Evolutionary conservation across 1,140 invertebrate species (phyloP), one percentile per base, ranked within the genome.

Genomic region (Drosophila nigrodunni): DNA sequence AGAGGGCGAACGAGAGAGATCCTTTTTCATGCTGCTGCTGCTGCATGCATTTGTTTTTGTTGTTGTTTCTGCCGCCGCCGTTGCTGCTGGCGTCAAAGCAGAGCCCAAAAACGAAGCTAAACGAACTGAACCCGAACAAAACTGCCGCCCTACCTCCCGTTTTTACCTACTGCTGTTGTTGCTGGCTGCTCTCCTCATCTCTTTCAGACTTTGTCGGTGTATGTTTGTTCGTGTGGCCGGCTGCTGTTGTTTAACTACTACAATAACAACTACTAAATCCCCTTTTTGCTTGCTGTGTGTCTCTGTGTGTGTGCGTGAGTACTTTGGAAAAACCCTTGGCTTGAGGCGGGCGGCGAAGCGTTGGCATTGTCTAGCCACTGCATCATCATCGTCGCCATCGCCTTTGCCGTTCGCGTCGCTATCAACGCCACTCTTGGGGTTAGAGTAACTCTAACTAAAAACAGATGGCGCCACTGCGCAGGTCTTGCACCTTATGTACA

Each of bases 1-100:
- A 61, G 67, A 62, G 52, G 64, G 65, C 70, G 74, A 72, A 46
- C 71, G 80, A 83, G 85, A 88, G 85, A 88, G 85, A 88, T 88
- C 85, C 85, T 88, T 88, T 88, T 81, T 75, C 78, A 66, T 71
- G 66, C 57, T 69, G 66, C 46, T 47, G 25, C 46, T 34, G 39
- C 50, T 34, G 58, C 13, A 9, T 25, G 37, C 39, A 41, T 25
- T 43, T 30, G 25, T 88, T 88, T 88, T 81, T 75, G 71, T 62
- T 71, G 66, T 37, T 47, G 30, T 37, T 44, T 25, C 39, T 34
- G 58, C 13, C 39, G 50, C 21, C 35, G 54, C 41, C 35, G 54
- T 34, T 46, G 57, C 44, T 59, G 57, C 57, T 30, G 39, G 52
- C 35, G 35, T 41, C 11, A 34, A 25, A 37, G 39, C 55, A 46